Base-by-base conservation (phyloP, 2,888 invertebrate species). In the Heterodera filipjevi region DNA sequence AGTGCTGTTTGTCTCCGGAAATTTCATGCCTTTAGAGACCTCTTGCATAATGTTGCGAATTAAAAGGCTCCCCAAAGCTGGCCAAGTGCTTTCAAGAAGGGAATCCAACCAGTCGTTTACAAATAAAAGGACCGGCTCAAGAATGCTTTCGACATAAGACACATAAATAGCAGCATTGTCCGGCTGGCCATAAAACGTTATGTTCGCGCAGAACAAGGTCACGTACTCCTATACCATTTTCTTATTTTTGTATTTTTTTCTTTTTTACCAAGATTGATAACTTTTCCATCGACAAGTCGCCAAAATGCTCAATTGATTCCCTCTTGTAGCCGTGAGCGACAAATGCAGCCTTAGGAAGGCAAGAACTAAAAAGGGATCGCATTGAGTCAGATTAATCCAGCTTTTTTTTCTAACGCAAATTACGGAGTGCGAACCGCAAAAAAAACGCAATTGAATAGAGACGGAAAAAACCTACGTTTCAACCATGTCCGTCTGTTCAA, bases 181-280 rank as follows among this genome's bases (percentile, higher is more conserved):
- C 49, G 12, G 72, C 5, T 72, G 19, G 32, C 72, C 72, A 44
- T 72, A 72, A n/a, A 72, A 71, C 27, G 71, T n/a, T 10, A 71
- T 33, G 5, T 71, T 71, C 12, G 71, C 71, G 32, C 71, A 71
- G 30, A 71, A 32, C 14, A 71, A 2, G 3, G 71, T 71, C 14
- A 71, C 71, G 5, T 71, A 46, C 30, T 71, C 46, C 33, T 22
- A 27, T 27, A 27, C 6, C 64, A 64, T 27, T 64, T 64, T 27
- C 19, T 5, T 22, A 10, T 64, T 64, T 64, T 64, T 64, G 6
- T 64, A 22, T 27, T 27, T 16, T 22, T 6, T 27, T 64, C 27
- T 64, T 27, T 22, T 64, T 10, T 64, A 64, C 64, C 64, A 64
- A 16, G 64, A 8, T 64, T 22, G 64, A 27, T 16, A 64, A 27